Evolutionary conservation across 2,888 invertebrate species (phyloP), one percentile per base, ranked within the genome.

Genomic region (Ennomos quercinarius): DNA sequence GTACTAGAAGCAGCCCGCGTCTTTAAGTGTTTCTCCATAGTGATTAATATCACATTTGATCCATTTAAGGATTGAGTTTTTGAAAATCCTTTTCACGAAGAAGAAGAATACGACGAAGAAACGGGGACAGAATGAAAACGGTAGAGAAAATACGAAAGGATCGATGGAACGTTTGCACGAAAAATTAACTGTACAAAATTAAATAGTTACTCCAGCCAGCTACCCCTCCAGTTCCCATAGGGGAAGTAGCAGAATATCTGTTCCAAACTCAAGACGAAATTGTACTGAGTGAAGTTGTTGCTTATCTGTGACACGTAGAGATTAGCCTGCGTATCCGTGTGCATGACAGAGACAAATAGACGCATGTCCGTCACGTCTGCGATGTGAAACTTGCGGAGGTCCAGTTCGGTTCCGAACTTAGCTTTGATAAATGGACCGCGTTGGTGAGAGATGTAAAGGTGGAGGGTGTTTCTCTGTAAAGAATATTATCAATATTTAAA

Each of bases 161-260:
- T 36, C 60, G 17, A 17, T 17, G 17, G 17, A 17, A 17, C 3
- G 17, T 17, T 17, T 17, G 3, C 17, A 17, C 17, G 17, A n/a
- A n/a, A n/a, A n/a, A n/a, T n/a, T n/a, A n/a, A 86, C 95, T 94
- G 91, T 17, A 17, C 17, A 17, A 17, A 17, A 17, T 17, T 17
- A 17, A 17, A 17, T 17, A 17, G 2, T 17, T 17, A 97, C 97
- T 95, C 95, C 5, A 98, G 85, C 96, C 97, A 97, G 60, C 96
- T 96, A 68, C 95, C 94, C 73, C 95, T 95, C 95, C 96, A 97
- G 41, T 96, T 96, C 9, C 93, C 94, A 76, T 96, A 96, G 0
- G 97, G 97, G 81, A 97, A 97, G 83, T 96, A 97, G 71, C 96
- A 97, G 70, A 98, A 93, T 51, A 98, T 94, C 71, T 96, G 94